Base-by-base conservation (phyloP, 2,888 invertebrate genomes). In the Choreutis nemorana region DNA sequence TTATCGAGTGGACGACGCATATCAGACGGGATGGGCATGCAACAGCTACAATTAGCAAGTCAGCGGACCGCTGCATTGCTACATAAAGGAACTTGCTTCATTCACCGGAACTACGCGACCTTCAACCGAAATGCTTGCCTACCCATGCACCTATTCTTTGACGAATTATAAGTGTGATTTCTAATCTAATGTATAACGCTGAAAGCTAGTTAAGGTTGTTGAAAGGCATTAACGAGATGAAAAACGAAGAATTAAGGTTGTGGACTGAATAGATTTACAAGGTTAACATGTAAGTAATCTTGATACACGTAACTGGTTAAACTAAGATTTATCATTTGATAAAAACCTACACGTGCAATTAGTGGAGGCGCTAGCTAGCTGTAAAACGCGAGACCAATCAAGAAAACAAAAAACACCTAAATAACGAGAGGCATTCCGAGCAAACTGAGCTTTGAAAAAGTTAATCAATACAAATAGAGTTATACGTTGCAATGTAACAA, bases 11-110 rank as follows among this genome's bases (percentile, higher is more conserved):
- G n/a, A 53, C 55, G 48, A 45, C 44, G 49, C 46, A 45, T 49
- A 49, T 34, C 43, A 50, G 50, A 49, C 48, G 39, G 46, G 44
- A 42, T 42, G 45, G 46, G 58, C 48, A 43, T 12, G 14, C 14
- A 12, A 26, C 12, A 24, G 24, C 54, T 48, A 55, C 58, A 64
- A 68, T 65, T 63, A 65, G 53, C 41, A 46, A 57, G 49, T 48
- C 53, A 57, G 57, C 57, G 54, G 50, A 54, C 53, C 55, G 54
- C 46, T 37, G 46, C 40, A 50, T 75, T 75, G 63, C 55, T 44
- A 44, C 62, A 72, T 61, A 62, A 45, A 73, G 77, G 77, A 75
- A 66, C 72, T 77, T 75, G 66, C 72, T 46, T 40, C 59, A 55
- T 42, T 28, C 45, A 44, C 40, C 60, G 73, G 77, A 73, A 67